Base-by-base conservation (phyloP, 2,113 vertebrate genomes). In the Helogale parvula region DNA sequence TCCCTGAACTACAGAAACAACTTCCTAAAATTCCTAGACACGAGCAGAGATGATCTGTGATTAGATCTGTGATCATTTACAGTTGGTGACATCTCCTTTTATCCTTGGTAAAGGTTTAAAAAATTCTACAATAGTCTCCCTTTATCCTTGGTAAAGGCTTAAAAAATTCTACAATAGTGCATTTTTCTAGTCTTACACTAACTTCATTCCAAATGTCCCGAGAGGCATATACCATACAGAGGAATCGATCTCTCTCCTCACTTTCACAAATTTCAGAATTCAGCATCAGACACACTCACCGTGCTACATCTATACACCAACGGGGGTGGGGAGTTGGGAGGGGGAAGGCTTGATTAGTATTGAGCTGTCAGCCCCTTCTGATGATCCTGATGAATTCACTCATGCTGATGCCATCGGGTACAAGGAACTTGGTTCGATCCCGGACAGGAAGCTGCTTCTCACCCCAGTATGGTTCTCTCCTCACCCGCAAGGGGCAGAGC, bases 91-190 rank as follows among this genome's bases (percentile, higher is more conserved):
- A 31, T 31, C 45, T 35, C 7, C 13, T 60, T 76, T 68, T 52
- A 38, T 31, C 35, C 76, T 80, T 10, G n/a, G 45, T 9, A 31
- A 81, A n/a, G 16, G 25, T 54, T 68, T 38, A 5, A 68, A 35
- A 90, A 91, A 52, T 91, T 80, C 33, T 69, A 54, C n/a, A 80
- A 33, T 52, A 80, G 63, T 91, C 45, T 35, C 7, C 13, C 41
- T 76, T 68, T 52, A 38, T 31, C 35, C 76, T 80, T 10, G n/a
- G 45, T 9, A 31, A 81, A n/a, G 16, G 25, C 41, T 68, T 38
- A 5, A 68, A 35, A 90, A 91, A 52, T 91, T 80, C 33, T 69
- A 54, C n/a, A 80, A 33, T 52, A 80, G 63, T 91, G 25, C 63
- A 21, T 38, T 69, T 69, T 81, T 81, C 47, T 33, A 54, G 77